Evolutionary conservation across 2,113 vertebrate species (phyloP), one percentile per base, ranked within the genome.

Genomic region (Natator depressus): DNA sequence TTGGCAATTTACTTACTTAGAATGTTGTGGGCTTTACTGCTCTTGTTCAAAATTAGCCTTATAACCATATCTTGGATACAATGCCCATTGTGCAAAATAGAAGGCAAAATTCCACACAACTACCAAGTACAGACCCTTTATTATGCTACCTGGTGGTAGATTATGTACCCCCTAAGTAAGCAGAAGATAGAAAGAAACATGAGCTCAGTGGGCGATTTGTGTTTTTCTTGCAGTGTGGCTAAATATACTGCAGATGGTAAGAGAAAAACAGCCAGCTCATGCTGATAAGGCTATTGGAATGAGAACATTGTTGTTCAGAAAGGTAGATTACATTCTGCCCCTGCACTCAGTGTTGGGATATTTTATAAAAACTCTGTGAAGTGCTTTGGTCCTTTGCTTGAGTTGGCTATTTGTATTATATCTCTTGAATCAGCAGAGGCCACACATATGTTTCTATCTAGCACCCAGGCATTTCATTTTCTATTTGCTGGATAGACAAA

Each of bases 161-260:
- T 94, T 93, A 93, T 84, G 54, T 87, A 90, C 31, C 57, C 80
- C 51, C 54, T 89, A 91, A 96, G 82, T 50, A 94, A 96, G 22
- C 72, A 96, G 90, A 51, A 88, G 76, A 69, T 62, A 89, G 29
- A 83, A 90, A 79, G 46, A 91, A 96, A 89, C 94, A 97, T 93
- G 0, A 94, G 82, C 89, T 96, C 89, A 90, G 91, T 93, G 55
- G 92, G 93, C 69, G 80, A 96, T 78, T 85, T 92, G 84, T 92
- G 59, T 65, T 94, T 93, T 93, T 92, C 82, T 96, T 94, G 84
- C 29, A 88, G 90, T 85, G 83, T 93, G 80, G 84, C 95, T 93
- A 87, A 57, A 84, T 84, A 84, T 82, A 76, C 22, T 96, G 27
- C 95, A 97, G 95, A 95, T 96, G 96, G 92, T 81, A 86, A 22